These are phyloP conservation scores for Campylomormyrus tamandua DNA, from an alignment of 2,113 vertebrate species.

Conservation along the genomic window DNA sequence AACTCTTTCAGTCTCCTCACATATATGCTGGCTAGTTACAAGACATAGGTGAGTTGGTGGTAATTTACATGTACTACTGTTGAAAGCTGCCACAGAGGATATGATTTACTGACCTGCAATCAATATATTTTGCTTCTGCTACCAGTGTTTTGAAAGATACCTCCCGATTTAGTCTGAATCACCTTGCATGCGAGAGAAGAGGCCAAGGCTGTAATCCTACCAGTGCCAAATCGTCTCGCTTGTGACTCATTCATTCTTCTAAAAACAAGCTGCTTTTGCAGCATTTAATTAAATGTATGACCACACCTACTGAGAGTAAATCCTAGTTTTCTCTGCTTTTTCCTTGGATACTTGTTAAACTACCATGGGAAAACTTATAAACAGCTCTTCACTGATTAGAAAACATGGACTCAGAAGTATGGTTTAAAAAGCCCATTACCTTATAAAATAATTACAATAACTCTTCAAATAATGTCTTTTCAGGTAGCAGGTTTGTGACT, in stretches of 20 bases:
- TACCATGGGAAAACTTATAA: neutral
- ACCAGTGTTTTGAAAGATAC: conserved; percentile 40
- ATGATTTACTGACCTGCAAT: conserved; percentile 63
- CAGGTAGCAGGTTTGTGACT: neutral
- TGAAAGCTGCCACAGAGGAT: conserved; percentile 52
- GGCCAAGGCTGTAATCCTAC: conserved; percentile 61
- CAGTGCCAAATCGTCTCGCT: conserved; percentile 47
- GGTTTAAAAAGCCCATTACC: neutral
- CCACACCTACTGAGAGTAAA: neutral
- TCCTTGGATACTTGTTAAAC: neutral
- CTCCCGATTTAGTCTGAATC: conserved; percentile 49
- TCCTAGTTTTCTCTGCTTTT: neutral
- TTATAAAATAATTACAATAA: neutral
- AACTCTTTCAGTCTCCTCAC: neutral
- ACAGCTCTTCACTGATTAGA: neutral
- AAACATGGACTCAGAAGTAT: neutral
- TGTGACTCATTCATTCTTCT: conserved; percentile 58
- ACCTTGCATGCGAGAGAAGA: conserved; percentile 52
- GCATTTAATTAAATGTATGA: conserved; percentile 12
- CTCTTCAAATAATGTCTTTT: neutral
- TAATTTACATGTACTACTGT: conserved; percentile 38
- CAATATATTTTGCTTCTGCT: conserved; percentile 52
- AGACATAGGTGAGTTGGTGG: conserved; percentile 12
- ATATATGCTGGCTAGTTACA: neutral
- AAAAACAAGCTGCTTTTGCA: neutral